Conservation (phyloP, 2,888 invertebrate species). For the Zootermopsis nevadensis region DNA sequence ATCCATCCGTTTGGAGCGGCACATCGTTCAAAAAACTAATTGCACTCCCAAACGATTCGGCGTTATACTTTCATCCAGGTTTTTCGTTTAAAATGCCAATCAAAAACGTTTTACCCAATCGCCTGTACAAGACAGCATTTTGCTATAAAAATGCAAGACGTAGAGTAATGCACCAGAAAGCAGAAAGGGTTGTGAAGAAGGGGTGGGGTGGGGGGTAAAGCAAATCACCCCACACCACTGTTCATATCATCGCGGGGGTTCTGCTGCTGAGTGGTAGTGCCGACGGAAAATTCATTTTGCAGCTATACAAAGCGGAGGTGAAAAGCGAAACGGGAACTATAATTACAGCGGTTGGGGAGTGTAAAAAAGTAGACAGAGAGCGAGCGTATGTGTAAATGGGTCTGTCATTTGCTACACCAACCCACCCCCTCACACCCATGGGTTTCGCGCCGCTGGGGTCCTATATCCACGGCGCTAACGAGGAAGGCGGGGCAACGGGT, state of each 20-base stretch:
- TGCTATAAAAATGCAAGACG: slow-evolving; percentile 14
- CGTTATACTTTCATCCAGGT: not conserved
- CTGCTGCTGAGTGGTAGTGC: not conserved
- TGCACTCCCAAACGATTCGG: not conserved
- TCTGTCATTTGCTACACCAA: slow-evolving; percentile 44
- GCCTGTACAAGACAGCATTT: slow-evolving; percentile 39
- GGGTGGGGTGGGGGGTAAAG: not conserved
- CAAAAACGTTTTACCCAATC: slow-evolving; percentile 15
- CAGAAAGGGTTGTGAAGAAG: slow-evolving; percentile 25
- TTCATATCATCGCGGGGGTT: slow-evolving; percentile 37
- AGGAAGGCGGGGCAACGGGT: slow-evolving; percentile 41
- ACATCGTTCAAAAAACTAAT: not conserved
- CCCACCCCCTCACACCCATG: slow-evolving; percentile 27
- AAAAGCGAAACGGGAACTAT: slow-evolving; percentile 42
- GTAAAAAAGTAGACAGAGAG: slow-evolving; percentile 40
- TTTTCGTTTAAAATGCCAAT: slow-evolving; percentile 26
- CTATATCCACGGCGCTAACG: slow-evolving; percentile 42
- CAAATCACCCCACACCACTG: slow-evolving; percentile 18
- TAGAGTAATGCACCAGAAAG: slow-evolving; percentile 12
- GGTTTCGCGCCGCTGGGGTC: slow-evolving; percentile 34
- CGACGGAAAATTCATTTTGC: slow-evolving; percentile 43
- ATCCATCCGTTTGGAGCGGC: too few relatives aligned
- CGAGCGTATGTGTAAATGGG: slow-evolving; percentile 44
- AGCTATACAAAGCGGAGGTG: slow-evolving; percentile 43
- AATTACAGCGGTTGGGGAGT: slow-evolving; percentile 42